A percentile compares a stretch with the other conserved stretches of the same genome.
phyloP scores from a whole-genome alignment of 2,888 invertebrate genomes.

The Monochamus alternatus region DNA sequence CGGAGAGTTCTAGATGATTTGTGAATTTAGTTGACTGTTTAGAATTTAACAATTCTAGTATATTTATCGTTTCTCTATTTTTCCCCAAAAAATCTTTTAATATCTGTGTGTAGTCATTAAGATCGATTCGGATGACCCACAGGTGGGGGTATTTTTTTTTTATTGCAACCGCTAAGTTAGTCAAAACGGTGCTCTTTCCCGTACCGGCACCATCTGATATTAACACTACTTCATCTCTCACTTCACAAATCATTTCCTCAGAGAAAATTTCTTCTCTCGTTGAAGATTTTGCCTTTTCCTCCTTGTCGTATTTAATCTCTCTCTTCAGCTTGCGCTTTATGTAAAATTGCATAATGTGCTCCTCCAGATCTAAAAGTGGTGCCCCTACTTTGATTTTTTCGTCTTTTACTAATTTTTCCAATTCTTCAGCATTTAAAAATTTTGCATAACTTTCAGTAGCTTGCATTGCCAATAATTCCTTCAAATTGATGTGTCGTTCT shows the following conservation, averaged over 20 bases:
- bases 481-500: constrained; percentile 4
- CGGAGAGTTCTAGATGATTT: constrained; percentile 17
- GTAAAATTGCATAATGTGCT: constrained; percentile 3
- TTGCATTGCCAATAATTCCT: constrained; percentile 1
- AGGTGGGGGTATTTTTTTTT: not conserved
- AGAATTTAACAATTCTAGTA: constrained; percentile 15
- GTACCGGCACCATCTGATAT: constrained; percentile 32
- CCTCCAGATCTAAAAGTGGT: not conserved
- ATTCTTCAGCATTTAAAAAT: constrained; percentile 8
- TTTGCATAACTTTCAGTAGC: not conserved
- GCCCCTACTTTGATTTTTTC: constrained; percentile 5
- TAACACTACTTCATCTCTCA: constrained; percentile 18
- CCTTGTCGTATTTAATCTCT: not conserved
- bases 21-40: not conserved
- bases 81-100: not conserved
- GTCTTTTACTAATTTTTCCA: constrained; percentile 1
- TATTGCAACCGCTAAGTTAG: constrained; percentile 6
- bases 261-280: not conserved
- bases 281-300: constrained; percentile 21
- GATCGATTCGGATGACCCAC: constrained; percentile 19
- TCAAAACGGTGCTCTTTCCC: constrained; percentile 35
- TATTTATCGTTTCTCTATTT: not conserved
- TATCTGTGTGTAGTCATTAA: constrained; percentile 4
- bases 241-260: constrained; percentile 7
- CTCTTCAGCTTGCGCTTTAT: constrained; percentile 7